Base-by-base conservation (phyloP, 2,797 vertebrate genomes). In the Danio jaintianensis region DNA sequence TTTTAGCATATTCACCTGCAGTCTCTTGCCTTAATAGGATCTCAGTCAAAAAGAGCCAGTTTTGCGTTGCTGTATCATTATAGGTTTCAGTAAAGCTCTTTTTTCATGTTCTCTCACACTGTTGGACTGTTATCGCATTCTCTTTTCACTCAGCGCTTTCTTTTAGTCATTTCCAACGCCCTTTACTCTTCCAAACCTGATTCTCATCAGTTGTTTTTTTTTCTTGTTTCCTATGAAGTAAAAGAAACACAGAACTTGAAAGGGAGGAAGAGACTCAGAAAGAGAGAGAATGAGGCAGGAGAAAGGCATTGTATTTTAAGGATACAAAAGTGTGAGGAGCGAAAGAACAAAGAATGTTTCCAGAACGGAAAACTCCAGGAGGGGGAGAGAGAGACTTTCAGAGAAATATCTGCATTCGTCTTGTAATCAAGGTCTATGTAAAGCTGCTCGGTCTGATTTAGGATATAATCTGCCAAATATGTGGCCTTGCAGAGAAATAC, bases 161-260 rank as follows among this genome's bases (percentile, higher is more conserved):
- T 82, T 62, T 76, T 29, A 68, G 50, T 79, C 16, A 13, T 53
- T 63, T 62, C 75, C 20, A 77, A 20, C 67, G 13, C 59, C 36
- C 12, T 38, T 36, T 43, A n/a, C 36, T 50, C 63, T 59, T 53
- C 9, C 40, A 43, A 61, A 59, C n/a, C 15, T 15, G 5, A 50
- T 72, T 78, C 68, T 78, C 75, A 74, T 81, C 72, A 42, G 11
- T 47, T 29, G 29, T 29, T 56, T 68, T 70, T 61, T 67, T 55
- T 56, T 55, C 38, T 55, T 5, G 18, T 62, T 76, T 59, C 16
- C 59, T 75, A 40, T 62, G 42, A 76, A 66, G 74, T 45, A 66
- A 11, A 79, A 72, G 36, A 18, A 68, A 73, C 42, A 58, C 12
- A 48, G 8, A 55, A 79, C 68, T 70, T 79, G 58, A 75, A 69